Evolutionary conservation across 2,113 vertebrate species (phyloP), one percentile per base, ranked within the genome.

Genomic region (Ascaphus truei): DNA sequence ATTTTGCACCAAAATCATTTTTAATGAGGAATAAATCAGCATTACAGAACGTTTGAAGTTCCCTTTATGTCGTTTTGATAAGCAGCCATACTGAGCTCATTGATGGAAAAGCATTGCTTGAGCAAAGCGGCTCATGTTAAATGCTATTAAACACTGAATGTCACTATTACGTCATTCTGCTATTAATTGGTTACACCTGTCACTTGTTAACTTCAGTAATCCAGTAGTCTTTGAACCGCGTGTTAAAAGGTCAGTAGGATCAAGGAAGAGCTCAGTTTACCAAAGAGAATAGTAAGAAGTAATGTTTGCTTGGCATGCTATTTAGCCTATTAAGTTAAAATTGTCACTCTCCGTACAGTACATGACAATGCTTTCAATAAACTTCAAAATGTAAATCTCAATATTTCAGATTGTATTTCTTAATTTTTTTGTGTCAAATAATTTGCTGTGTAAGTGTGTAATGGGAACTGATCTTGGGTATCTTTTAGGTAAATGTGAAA

Each of bases 171-270:
- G 1, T 84, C 81, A 86, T 72, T 79, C 73, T 29, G 75, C 72
- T 31, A 36, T 81, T 92, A 92, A 92, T 91, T 90, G 86, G 83
- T 81, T 89, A 84, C 90, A 91, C 91, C 87, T 92, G 90, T 91
- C 86, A 83, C 81, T 89, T 84, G 80, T 88, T 89, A 87, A 87
- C 72, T 83, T 80, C 82, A 78, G 80, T 86, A 90, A 89, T 84
- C 86, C 84, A 73, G 51, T 72, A 75, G 77, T 55, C 62, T 80
- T 68, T 79, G 73, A 77, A 75, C 83, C 78, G 86, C 16, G 25
- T 80, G 77, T 81, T 71, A 76, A 80, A 83, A 87, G 88, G 83
- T 88, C 79, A 76, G 55, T n/a, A 33, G 66, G 79, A 80, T 88
- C 79, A 86, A 74, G 74, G 82, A 81, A 81, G 72, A 77, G 62